Evolutionary conservation across 2,113 vertebrate species (phyloP), one percentile per base, ranked within the genome.

Genomic region (Chrysochloris asiatica): DNA sequence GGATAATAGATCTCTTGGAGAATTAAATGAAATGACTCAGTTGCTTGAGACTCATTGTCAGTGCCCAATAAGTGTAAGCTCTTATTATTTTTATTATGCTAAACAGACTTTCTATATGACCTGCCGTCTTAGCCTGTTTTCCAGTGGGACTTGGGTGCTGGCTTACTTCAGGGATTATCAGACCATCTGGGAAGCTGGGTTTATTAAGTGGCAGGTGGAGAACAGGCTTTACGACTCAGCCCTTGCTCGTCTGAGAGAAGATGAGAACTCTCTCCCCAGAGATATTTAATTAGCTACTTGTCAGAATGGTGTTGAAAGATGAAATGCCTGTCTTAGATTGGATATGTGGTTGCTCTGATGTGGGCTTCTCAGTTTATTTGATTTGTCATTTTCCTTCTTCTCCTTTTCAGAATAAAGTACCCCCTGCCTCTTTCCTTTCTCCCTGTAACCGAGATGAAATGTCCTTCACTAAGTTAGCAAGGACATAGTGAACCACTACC

Each of bases 171-270:
- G 91, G 71, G 86, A 95, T 95, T 86, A 86, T 81, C 77, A 52
- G 86, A 63, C 89, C 95, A 95, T 95, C 94, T 96, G 94, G 86
- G 89, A 94, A 93, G 95, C 83, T 72, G 61, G 61, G 61, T 76
- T 83, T 41, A 33, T 54, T 81, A 63, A 95, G 30, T 83, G 45
- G 56, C 92, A 78, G 88, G 88, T 82, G 80, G 86, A 50, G 47
- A 88, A 48, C 52, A 90, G 86, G 76, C 93, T 89, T 92, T 72
- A 67, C 88, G 80, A 14, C 79, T 80, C 86, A 41, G 72, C 30
- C 14, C 38, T 90, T 56, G 61, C 67, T 48, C 86, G 78, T 7
- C 5, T 36, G 65, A 41, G 71, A 83, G 71, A 89, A 81, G 83
- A 90, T 38, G 77, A 86, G 67, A 81, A 21, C 47, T 61, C 26